Evolutionary conservation across 2,113 vertebrate species (phyloP).

Genomic region (Phrynosoma blainvillii): DNA sequence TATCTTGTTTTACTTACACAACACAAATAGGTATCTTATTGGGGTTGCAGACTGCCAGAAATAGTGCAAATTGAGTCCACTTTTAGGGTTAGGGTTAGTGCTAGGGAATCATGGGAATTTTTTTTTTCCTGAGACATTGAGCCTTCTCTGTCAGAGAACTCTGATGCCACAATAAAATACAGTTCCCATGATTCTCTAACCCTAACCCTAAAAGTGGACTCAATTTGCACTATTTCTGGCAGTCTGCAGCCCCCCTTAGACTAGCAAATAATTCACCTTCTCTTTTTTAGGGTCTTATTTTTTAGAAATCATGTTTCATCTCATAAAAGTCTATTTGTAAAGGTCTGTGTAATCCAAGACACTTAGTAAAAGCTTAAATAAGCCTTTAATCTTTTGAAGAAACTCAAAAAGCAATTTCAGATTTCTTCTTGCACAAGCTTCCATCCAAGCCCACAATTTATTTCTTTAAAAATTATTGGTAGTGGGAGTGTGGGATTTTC

Average conservation of each 20-base stretch:
- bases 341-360: constrained; percentile 32
- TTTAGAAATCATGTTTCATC: constrained; percentile 19
- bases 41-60: too few relatives aligned
- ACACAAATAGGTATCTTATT: neutral
- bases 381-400: constrained; percentile 26
- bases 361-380: constrained; percentile 37
- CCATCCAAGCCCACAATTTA: constrained; percentile 39
- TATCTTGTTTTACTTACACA: neutral
- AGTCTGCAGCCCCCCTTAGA: too few relatives aligned
- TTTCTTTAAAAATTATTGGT: constrained; percentile 40
- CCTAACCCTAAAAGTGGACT: too few relatives aligned
- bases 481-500: constrained; percentile 57
- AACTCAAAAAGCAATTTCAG: constrained; percentile 45
- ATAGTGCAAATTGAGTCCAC: too few relatives aligned
- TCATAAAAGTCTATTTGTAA: constrained; percentile 32
- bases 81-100: too few relatives aligned
- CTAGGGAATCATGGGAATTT: too few relatives aligned
- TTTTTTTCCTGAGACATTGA: too few relatives aligned
- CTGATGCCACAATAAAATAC: too few relatives aligned
- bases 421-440: constrained; percentile 50
- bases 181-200: too few relatives aligned
- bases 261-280: neutral
- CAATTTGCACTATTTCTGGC: too few relatives aligned
- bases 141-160: too few relatives aligned
- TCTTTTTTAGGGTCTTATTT: neutral